A percentile compares a stretch with the other conserved stretches of the same genome.
Evolutionary conservation across 1,140 invertebrate species (phyloP).

Genomic region (Drosophila watanabei): DNA sequence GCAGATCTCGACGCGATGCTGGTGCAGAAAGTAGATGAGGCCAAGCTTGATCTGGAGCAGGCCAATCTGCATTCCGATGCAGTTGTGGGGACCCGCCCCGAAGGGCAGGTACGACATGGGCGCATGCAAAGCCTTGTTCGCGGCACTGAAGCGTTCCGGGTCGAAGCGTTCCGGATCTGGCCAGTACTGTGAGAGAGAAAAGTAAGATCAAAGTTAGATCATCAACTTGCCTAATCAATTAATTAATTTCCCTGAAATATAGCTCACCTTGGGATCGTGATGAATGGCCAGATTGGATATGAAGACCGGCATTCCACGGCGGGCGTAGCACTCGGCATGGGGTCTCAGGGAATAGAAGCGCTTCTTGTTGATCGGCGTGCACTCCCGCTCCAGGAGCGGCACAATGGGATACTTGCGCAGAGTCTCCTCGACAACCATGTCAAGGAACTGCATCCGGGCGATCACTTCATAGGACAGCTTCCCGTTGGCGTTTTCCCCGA

Average conservation of each 20-base stretch:
- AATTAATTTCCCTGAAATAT: background rate
- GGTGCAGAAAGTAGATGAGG: slow-evolving; percentile 77
- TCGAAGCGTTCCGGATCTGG: slow-evolving; percentile 84
- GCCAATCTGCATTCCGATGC: slow-evolving; percentile 88
- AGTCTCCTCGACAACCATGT: slow-evolving; percentile 87
- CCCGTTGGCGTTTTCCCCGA: slow-evolving; percentile 85
- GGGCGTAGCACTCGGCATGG: slow-evolving; percentile 72
- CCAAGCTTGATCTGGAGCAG: slow-evolving; percentile 86
- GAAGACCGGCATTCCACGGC: slow-evolving; percentile 79
- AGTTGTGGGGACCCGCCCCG: slow-evolving; percentile 88
- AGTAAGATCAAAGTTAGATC: background rate
- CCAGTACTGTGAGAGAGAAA: slow-evolving; percentile 64
- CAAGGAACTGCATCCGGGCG: slow-evolving; percentile 88
- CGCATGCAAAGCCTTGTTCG: slow-evolving; percentile 65
- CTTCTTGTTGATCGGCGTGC: slow-evolving; percentile 77
- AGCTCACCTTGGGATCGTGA: slow-evolving; percentile 74
- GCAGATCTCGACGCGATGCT: slow-evolving; percentile 77
- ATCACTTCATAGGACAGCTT: slow-evolving; percentile 87
- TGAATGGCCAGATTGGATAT: slow-evolving; percentile 81
- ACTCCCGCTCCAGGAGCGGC: slow-evolving; percentile 79
- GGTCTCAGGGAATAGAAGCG: slow-evolving; percentile 80
- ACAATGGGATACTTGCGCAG: slow-evolving; percentile 80
- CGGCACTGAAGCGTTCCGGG: slow-evolving; percentile 79
- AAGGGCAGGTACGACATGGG: slow-evolving; percentile 88
- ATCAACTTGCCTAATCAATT: background rate